Evolutionary conservation across 2,113 vertebrate species (phyloP).

Genomic region (Nipponia nippon): DNA sequence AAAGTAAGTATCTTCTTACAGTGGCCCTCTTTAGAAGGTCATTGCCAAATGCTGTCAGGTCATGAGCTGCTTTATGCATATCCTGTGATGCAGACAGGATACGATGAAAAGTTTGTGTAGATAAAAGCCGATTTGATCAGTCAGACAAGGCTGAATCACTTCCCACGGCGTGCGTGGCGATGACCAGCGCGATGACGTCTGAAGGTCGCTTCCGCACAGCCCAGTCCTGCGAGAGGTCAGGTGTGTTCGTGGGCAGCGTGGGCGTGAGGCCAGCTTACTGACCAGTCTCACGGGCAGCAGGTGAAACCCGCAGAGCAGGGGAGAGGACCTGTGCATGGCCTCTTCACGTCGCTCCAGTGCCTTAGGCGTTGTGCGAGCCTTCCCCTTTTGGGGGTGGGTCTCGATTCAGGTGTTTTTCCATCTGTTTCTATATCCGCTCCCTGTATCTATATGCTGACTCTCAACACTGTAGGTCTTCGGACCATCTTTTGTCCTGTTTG

Average conservation of each 20-base stretch:
- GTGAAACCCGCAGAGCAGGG: not conserved
- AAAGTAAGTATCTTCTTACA: not conserved
- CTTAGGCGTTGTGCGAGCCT: not conserved
- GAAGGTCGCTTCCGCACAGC: not conserved
- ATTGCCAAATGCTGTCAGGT: not conserved
- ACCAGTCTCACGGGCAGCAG: not conserved
- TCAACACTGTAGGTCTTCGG: rapidly evolving
- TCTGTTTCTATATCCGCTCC: not conserved
- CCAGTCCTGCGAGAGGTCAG: rapidly evolving
- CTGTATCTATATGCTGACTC: not conserved
- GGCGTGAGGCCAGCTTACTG: not conserved
- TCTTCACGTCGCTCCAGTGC: not conserved
- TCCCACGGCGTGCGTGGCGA: rapidly evolving
- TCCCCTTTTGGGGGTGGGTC: not conserved
- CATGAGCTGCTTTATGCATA: not conserved
- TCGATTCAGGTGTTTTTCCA: rapidly evolving
- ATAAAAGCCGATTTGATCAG: not conserved
- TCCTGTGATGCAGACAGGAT: not conserved
- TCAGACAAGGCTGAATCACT: not conserved
- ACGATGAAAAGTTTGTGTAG: rapidly evolving
- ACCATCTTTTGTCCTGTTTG: not conserved
- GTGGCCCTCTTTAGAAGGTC: not conserved
- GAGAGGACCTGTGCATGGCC: not conserved
- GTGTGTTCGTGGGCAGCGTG: rapidly evolving
- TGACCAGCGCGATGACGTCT: rapidly evolving